These are phyloP conservation scores for Syrphus vitripennis DNA, from an alignment of 2,888 invertebrate genomes.

Conservation along the genomic window DNA sequence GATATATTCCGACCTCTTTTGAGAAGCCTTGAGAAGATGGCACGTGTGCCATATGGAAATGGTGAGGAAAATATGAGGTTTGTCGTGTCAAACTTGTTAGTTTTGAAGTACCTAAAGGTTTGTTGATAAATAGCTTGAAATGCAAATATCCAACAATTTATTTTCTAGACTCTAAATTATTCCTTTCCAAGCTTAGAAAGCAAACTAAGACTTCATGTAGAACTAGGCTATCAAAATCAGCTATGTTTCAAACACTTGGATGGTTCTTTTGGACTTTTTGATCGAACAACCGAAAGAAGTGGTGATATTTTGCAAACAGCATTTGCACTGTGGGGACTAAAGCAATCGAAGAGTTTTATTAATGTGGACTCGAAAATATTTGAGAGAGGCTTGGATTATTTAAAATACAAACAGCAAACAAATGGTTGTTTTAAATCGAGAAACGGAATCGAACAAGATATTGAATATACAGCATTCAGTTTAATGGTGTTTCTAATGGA, in stretches of 20 bases:
- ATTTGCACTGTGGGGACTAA: constrained; percentile 89
- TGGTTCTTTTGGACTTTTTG: constrained; percentile 94
- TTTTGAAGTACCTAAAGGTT: constrained; percentile 84
- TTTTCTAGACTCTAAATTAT: constrained; percentile 82
- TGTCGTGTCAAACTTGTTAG: constrained; percentile 85
- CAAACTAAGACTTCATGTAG: constrained; percentile 84
- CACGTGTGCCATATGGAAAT: constrained; percentile 85
- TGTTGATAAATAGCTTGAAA: constrained; percentile 83
- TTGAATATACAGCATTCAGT: constrained; percentile 90
- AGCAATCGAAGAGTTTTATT: constrained; percentile 86
- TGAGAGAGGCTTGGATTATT: constrained; percentile 86
- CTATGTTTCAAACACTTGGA: constrained; percentile 91
- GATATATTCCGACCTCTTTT: constrained; percentile 83
- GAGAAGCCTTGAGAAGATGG: constrained; percentile 83
- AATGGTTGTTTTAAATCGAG: constrained; percentile 91
- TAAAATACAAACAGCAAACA: constrained; percentile 85
- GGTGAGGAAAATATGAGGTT: constrained; percentile 88
- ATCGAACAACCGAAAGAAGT: constrained; percentile 79
- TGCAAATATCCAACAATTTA: constrained; percentile 61
- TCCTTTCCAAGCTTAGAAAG: constrained; percentile 85
- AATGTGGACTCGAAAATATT: constrained; percentile 87
- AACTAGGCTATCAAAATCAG: constrained; percentile 95
- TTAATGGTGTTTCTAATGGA: constrained; percentile 88
- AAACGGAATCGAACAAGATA: constrained; percentile 85
- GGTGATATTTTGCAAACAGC: constrained; percentile 93